Evolutionary conservation across 1,140 invertebrate genomes (phyloP).

Genomic region (Eupeodes corollae): DNA sequence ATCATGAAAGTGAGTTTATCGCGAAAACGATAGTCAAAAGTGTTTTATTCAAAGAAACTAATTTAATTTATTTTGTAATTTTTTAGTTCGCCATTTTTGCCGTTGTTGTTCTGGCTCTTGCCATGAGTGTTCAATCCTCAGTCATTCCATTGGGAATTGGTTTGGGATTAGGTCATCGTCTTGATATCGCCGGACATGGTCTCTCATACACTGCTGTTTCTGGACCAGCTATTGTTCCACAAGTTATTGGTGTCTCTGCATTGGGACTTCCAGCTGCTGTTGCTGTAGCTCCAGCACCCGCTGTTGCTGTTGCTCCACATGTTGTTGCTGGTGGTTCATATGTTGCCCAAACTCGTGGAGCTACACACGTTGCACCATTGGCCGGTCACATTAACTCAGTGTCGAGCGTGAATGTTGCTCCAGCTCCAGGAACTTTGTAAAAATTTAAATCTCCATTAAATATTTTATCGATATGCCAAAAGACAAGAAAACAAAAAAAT

Average conservation of each 20-base stretch:
- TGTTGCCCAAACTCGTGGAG: conserved; percentile 36
- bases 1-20: neutral
- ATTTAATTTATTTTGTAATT: neutral
- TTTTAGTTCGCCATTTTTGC: conserved; percentile 24
- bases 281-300: conserved; percentile 20
- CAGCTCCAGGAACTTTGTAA: conserved; percentile 33
- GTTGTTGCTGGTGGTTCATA: conserved; percentile 10
- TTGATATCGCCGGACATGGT: conserved; percentile 19
- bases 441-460: neutral
- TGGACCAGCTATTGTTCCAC: conserved; percentile 8
- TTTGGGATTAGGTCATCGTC: conserved; percentile 10
- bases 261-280: conserved; percentile 9
- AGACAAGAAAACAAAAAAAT: neutral
- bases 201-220: conserved; percentile 26
- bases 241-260: conserved; percentile 14
- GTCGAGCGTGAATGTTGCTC: conserved; percentile 22
- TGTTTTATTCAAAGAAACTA: too few species aligned
- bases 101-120: conserved; percentile 26
- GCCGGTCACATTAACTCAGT: conserved; percentile 18
- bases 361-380: conserved; percentile 34
- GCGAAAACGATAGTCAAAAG: too few species aligned
- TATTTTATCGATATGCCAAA: neutral
- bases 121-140: conserved; percentile 33
- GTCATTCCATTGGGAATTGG: conserved; percentile 16
- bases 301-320: conserved; percentile 10